Evolutionary conservation across 1,140 invertebrate genomes (phyloP).

Genomic region (Drosophila orena): DNA sequence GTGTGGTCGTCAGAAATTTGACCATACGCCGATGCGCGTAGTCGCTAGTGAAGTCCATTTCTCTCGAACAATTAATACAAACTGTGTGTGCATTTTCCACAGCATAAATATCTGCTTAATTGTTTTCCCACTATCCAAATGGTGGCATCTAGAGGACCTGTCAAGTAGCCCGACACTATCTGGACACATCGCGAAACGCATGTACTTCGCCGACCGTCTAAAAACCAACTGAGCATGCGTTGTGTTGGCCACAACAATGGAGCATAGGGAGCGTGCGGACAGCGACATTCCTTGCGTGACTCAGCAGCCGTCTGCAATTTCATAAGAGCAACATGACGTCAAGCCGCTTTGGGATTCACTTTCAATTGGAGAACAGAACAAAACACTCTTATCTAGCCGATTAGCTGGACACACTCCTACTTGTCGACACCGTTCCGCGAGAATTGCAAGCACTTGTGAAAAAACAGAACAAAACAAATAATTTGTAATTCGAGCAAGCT

Average conservation of each 20-base stretch:
- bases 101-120: slow-evolving; percentile 32
- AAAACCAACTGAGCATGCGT: slow-evolving; percentile 20
- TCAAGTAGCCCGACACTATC: slow-evolving; percentile 32
- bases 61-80: background rate
- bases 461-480: slow-evolving; percentile 12
- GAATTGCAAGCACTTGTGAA: slow-evolving; percentile 46
- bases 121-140: slow-evolving; percentile 19
- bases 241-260: background rate
- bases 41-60: slow-evolving; percentile 39
- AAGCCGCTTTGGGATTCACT: slow-evolving; percentile 1
- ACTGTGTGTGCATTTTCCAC: slow-evolving; percentile 7
- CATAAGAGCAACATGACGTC: slow-evolving; percentile 47
- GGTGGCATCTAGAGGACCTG: slow-evolving; percentile 21
- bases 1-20: slow-evolving; percentile 35
- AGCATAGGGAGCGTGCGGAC: background rate
- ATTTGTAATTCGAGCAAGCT: slow-evolving; percentile 10
- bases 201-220: background rate
- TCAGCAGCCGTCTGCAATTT: slow-evolving; percentile 37
- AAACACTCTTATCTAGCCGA: slow-evolving; percentile 14
- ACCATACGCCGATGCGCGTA: slow-evolving; percentile 40
- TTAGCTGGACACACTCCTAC: slow-evolving; percentile 13
- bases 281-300: slow-evolving; percentile 27
- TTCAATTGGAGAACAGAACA: background rate
- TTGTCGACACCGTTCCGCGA: slow-evolving; percentile 3
- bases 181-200: slow-evolving; percentile 17